These are phyloP conservation scores for Furnarius figulus DNA, from an alignment of 2,113 vertebrate species.

Conservation along the genomic window DNA sequence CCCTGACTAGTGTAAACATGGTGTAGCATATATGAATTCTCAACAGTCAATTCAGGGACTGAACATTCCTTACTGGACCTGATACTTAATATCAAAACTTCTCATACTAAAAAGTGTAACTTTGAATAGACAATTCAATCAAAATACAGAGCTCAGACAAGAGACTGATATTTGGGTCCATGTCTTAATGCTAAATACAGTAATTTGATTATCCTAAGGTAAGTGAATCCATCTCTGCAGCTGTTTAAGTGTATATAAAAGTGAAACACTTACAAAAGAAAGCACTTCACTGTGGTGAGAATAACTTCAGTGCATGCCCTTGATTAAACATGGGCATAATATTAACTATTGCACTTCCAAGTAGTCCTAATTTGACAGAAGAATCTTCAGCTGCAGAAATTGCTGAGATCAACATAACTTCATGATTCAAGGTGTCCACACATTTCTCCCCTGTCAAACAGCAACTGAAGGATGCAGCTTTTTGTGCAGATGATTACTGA, in stretches of 20 bases:
- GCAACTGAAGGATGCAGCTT: background rate
- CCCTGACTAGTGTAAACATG: rapidly evolving
- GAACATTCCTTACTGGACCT: rapidly evolving
- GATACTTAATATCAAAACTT: background rate
- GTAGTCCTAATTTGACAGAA: background rate
- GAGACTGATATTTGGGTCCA: background rate
- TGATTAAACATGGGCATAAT: background rate
- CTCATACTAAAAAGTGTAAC: background rate
- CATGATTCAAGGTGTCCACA: rapidly evolving
- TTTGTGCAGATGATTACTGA: background rate
- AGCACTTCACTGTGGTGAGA: background rate
- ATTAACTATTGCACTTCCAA: background rate
- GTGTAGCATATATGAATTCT: background rate
- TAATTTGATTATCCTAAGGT: background rate
- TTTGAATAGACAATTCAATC: background rate
- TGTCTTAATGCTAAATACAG: background rate
- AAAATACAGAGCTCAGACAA: background rate
- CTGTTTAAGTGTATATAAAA: background rate
- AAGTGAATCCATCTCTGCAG: background rate
- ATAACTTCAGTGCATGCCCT: background rate
- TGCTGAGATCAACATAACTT: background rate
- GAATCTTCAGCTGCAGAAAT: background rate
- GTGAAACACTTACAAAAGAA: background rate
- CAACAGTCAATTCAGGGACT: background rate
- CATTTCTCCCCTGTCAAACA: background rate